Evolutionary conservation across 2,113 vertebrate species (phyloP).

Genomic region (Dipodomys stephensi): DNA sequence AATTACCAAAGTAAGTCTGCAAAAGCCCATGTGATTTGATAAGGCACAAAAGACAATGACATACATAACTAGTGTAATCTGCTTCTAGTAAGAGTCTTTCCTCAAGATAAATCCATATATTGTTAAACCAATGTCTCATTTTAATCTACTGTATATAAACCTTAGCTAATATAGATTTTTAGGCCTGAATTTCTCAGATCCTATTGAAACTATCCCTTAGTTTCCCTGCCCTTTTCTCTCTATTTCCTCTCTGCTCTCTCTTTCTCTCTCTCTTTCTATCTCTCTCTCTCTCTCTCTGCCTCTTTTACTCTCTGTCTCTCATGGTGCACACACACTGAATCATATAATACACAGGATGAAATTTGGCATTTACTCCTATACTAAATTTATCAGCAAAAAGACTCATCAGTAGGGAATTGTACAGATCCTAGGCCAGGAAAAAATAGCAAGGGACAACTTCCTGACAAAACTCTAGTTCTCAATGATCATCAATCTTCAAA

Average conservation of each 20-base stretch:
- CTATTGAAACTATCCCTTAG: background rate
- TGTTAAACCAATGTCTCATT: background rate
- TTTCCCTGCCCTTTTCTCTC: background rate
- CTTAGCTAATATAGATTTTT: background rate
- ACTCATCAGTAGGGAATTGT: background rate
- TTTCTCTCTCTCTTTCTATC: background rate
- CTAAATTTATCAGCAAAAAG: background rate
- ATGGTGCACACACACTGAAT: background rate
- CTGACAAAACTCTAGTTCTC: slow-evolving; percentile 20
- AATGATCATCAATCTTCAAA: background rate
- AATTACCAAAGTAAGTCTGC: background rate
- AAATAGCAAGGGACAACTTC: background rate
- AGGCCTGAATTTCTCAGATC: background rate
- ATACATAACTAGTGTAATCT: background rate
- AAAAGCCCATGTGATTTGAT: background rate
- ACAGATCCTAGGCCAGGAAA: background rate
- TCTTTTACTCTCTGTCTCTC: background rate
- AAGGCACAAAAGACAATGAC: background rate
- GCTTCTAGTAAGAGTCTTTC: background rate
- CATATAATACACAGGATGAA: background rate
- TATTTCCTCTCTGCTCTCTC: background rate
- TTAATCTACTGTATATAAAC: background rate
- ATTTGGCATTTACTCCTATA: background rate
- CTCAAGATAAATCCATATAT: slow-evolving; percentile 30
- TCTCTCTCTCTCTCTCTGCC: background rate